Evolutionary conservation across 2,888 invertebrate genomes (phyloP).

Genomic region (Nomada ferruginata): DNA sequence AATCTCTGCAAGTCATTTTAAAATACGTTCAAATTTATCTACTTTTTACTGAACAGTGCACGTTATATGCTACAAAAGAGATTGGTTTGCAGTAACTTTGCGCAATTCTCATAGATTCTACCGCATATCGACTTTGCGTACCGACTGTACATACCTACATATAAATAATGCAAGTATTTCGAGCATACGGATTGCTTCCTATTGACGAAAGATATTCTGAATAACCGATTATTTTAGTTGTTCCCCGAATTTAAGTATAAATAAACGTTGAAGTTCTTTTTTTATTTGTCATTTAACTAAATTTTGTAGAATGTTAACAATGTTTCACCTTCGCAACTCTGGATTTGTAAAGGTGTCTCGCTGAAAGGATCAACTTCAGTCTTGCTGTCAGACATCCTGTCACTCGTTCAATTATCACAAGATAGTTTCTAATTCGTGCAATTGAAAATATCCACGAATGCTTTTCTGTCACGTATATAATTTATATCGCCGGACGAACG

Average conservation of each 20-base stretch:
- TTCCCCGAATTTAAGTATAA: neutral
- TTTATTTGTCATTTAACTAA: neutral
- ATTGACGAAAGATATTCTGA: neutral
- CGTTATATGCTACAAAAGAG: neutral
- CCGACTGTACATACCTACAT: neutral
- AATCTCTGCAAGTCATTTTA: neutral
- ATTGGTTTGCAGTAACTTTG: constrained; percentile 1
- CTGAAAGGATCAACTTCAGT: constrained; percentile 80
- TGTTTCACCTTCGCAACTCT: constrained; percentile 74
- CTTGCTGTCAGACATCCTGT: constrained; percentile 74
- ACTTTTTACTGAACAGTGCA: neutral
- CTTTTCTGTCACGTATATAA: constrained; percentile 5
- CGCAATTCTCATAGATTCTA: constrained; percentile 21
- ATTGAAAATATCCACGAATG: constrained; percentile 7
- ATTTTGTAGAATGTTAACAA: neutral
- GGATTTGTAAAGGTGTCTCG: constrained; percentile 76
- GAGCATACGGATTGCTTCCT: neutral
- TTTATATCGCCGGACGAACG: neutral
- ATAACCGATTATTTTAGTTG: neutral
- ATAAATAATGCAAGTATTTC: constrained; percentile 11
- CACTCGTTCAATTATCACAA: constrained; percentile 13
- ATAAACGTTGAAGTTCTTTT: neutral
- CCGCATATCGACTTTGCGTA: neutral
- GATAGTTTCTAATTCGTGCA: constrained; percentile 1
- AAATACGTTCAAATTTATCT: constrained; percentile 4